These are phyloP conservation scores for Falco berigora DNA, from an alignment of 2,797 vertebrate genomes.

Conservation along the genomic window DNA sequence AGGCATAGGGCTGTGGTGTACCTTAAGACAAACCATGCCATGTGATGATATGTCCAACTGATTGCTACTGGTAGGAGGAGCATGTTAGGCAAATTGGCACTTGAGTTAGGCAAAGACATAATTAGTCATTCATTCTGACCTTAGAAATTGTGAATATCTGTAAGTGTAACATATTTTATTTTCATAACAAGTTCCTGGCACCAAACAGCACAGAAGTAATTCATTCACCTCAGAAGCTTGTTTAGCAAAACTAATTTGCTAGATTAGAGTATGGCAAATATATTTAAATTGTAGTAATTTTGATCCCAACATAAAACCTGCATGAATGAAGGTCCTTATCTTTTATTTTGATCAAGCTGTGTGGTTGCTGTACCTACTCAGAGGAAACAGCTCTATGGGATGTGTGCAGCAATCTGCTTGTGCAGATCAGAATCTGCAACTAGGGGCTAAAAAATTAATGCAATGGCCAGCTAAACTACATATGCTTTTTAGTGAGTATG, in stretches of 20 bases:
- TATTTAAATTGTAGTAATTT: neutral
- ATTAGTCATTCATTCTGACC: neutral
- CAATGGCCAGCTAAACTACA: fast-evolving
- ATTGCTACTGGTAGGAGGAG: neutral
- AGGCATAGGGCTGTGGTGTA: neutral
- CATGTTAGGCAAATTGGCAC: neutral
- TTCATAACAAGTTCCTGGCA: neutral
- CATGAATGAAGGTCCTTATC: neutral
- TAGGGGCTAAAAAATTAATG: neutral
- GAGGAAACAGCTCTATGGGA: neutral
- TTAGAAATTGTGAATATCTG: neutral
- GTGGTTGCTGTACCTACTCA: neutral
- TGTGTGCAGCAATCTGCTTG: neutral
- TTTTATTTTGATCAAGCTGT: neutral
- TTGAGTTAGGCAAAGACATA: neutral
- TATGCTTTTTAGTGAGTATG: neutral
- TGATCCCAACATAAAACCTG: neutral
- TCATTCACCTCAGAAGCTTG: neutral
- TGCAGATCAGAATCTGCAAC: neutral
- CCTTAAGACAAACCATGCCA: neutral
- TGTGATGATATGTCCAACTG: neutral
- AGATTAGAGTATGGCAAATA: neutral
- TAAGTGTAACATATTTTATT: neutral
- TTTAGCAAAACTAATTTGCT: neutral
- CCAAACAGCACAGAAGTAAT: neutral